Base-by-base conservation (phyloP, 2,888 invertebrate genomes). In the Plebejus argus region DNA sequence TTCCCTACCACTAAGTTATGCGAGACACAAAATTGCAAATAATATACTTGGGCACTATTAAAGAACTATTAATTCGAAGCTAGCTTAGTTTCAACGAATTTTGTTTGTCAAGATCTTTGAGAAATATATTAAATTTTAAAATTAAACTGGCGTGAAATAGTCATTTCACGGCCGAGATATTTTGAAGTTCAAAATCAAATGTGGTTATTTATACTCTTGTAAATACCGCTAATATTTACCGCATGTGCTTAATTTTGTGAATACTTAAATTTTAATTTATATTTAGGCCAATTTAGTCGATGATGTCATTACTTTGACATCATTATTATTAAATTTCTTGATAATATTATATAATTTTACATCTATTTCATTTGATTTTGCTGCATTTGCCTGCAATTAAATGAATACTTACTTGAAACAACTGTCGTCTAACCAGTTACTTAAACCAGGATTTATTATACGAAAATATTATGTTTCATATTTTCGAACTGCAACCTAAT, bases 121-220 rank as follows among this genome's bases (percentile, higher is more conserved):
- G 12, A 53, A 18, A 53, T 4, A 53, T 53, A 18, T 53, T 53
- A 49, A 10, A 58, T 28, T 66, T 66, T 33, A 2, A 2, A 1
- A n/a, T 53, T 18, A 53, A 53, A 53, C 49, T 74, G 53, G 74
- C 74, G 74, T 74, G 20, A 74, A 66, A 66, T 66, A 66, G 66
- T 23, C 10, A 49, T 74, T 74, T 74, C 74, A 74, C 74, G 74
- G 74, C 49, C 49, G 53, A 74, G 23, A 53, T n/a, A 15, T 53
- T 74, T 49, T 74, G 23, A 53, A 74, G 49, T 74, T 49, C 74
- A 74, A 74, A 53, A 74, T 49, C 28, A 49, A 28, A 7, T 53
- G 15, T 23, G 10, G 49, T 15, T 23, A 49, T n/a, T 39, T 45
- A 72, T 18, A 49, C 12, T 53, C 23, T 23, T 49, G 23, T 1